Evolutionary conservation across 2,888 invertebrate genomes (phyloP).

Genomic region (Gymnoscelis rufifasciata): DNA sequence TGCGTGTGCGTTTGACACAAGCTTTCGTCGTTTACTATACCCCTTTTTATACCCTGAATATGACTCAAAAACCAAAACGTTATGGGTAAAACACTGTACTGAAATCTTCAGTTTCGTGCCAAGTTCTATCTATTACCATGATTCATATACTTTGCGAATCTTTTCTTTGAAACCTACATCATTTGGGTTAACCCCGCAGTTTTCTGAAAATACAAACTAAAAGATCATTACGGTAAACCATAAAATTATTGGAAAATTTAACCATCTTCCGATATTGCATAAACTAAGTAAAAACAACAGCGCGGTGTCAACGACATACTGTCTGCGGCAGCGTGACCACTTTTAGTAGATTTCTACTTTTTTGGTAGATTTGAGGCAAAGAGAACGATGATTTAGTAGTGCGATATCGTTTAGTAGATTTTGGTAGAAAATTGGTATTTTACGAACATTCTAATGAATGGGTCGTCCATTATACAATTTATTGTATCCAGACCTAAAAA

Average conservation of each 20-base stretch:
- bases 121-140: constrained; percentile 19
- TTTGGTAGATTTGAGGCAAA: too few species aligned
- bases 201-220: not conserved
- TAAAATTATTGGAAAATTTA: not conserved
- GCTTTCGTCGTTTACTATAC: constrained; percentile 11
- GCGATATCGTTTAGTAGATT: too few species aligned
- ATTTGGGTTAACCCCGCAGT: not conserved
- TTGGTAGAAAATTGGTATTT: too few species aligned
- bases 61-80: constrained; percentile 9
- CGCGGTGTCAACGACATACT: constrained; percentile 42
- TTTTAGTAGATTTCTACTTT: too few species aligned
- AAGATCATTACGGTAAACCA: not conserved
- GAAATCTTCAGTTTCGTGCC: constrained; percentile 19
- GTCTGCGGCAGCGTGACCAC: too few species aligned
- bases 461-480: too few species aligned
- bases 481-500: too few species aligned
- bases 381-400: too few species aligned
- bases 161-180: not conserved
- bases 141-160: constrained; percentile 13
- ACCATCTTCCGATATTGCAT: constrained; percentile 17
- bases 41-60: constrained; percentile 11
- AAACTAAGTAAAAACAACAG: constrained; percentile 23
- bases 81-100: constrained; percentile 13
- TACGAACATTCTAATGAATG: too few species aligned
- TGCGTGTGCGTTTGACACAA: constrained; percentile 33